Conservation (phyloP, 2,888 invertebrate genomes). For the Calameuta idolon region DNA sequence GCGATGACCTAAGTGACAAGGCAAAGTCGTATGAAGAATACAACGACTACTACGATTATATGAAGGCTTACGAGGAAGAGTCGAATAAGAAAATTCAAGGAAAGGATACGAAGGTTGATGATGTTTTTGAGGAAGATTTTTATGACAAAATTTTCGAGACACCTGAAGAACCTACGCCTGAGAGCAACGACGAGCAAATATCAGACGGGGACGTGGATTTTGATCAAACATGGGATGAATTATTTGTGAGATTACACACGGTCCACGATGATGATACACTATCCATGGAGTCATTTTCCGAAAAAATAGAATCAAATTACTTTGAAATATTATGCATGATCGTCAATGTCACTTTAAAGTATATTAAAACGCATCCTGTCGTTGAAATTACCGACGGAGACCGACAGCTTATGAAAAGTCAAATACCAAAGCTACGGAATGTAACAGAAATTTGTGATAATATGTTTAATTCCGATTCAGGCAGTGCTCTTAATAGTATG, state of each 20-base stretch:
- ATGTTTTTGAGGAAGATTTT: background rate
- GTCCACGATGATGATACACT: background rate
- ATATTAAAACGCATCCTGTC: background rate
- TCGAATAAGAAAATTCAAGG: background rate
- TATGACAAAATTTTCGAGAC: conserved; percentile 9
- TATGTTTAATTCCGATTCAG: background rate
- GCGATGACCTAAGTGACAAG: background rate
- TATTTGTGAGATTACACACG: background rate
- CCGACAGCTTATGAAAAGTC: background rate
- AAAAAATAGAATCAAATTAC: background rate
- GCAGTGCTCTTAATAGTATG: background rate
- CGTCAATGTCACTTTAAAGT: background rate
- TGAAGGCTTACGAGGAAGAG: background rate
- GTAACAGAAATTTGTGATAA: background rate
- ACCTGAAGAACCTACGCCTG: background rate
- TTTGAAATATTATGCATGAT: background rate
- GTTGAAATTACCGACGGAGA: background rate
- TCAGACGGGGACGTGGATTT: background rate
- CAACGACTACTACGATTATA: background rate
- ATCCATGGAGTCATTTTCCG: background rate
- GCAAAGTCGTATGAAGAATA: background rate
- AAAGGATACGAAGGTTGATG: background rate
- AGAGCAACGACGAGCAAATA: background rate
- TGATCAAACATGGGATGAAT: background rate
- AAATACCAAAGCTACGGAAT: background rate